These are phyloP conservation scores for Turdus rufiventris DNA, from an alignment of 2,113 vertebrate species.

Conservation along the genomic window DNA sequence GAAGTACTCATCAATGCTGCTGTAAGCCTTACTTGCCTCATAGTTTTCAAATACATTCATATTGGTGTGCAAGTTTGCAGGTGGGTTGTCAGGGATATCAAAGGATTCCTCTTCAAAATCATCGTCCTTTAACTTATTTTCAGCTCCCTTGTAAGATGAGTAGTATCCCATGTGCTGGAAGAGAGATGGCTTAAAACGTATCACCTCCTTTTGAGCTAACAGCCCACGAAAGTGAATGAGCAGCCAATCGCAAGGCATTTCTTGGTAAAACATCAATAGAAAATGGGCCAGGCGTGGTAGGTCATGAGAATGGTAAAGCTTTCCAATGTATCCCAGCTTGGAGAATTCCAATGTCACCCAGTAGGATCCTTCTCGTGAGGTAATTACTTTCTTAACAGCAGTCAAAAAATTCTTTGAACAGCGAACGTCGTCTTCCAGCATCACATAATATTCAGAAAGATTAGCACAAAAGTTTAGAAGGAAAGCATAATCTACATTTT, in stretches of 20 bases:
- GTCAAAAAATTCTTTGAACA: slow-evolving; percentile 96
- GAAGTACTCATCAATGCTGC: slow-evolving; percentile 93
- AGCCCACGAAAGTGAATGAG: slow-evolving; percentile 93
- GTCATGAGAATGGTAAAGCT: slow-evolving; percentile 87
- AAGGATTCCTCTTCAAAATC: slow-evolving; percentile 96
- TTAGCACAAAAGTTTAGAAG: slow-evolving; percentile 96
- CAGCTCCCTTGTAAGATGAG: slow-evolving; percentile 93
- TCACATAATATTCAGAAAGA: slow-evolving; percentile 96
- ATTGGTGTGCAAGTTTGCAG: slow-evolving; percentile 88
- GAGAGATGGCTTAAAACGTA: slow-evolving; percentile 96
- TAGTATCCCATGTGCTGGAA: slow-evolving; percentile 99
- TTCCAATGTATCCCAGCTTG: slow-evolving; percentile 97
- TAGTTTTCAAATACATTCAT: slow-evolving; percentile 98
- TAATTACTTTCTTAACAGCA: slow-evolving; percentile 94
- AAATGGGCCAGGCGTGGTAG: slow-evolving; percentile 93
- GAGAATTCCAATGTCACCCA: slow-evolving; percentile 99
- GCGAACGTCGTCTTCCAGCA: slow-evolving; percentile 95
- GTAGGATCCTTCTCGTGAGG: slow-evolving; percentile 91
- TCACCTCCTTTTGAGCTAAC: slow-evolving; percentile 92
- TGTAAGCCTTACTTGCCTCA: slow-evolving; percentile 91
- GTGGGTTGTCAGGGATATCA: slow-evolving; percentile 96
- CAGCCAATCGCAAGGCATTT: slow-evolving; percentile 98
- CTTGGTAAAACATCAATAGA: slow-evolving; percentile 99
- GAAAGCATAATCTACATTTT: slow-evolving; percentile 92
- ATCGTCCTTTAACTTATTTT: slow-evolving; percentile 97